Percentiles rank a stretch among this genome's conserved stretches.
phyloP scores from a whole-genome alignment of 1,140 invertebrate species.

The Temnothorax nylanderi region DNA sequence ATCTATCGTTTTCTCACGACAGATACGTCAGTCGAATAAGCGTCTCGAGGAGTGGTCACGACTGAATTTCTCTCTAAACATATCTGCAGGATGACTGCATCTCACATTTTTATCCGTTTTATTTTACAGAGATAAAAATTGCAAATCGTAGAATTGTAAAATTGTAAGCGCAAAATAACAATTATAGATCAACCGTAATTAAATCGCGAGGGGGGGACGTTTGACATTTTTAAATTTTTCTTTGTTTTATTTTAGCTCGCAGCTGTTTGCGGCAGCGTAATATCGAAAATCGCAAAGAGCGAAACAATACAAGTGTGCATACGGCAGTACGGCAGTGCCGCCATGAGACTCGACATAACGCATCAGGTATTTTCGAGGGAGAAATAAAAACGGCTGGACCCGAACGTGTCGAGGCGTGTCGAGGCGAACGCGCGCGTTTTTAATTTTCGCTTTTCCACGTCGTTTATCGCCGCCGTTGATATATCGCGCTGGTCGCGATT shows the following conservation, averaged over 20 bases:
- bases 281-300: neutral
- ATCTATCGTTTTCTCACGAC: slow-evolving; percentile 23
- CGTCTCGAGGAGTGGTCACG: neutral
- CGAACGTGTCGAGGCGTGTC: neutral
- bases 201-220: neutral
- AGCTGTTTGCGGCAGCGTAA: neutral
- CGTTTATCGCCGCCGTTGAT: neutral
- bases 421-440: neutral
- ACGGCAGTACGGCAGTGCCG: neutral
- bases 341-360: neutral
- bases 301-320: neutral
- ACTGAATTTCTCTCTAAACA: slow-evolving; percentile 27
- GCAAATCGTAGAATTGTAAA: neutral
- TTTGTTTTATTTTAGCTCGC: neutral
- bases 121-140: neutral
- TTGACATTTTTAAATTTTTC: neutral
- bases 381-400: slow-evolving; percentile 13
- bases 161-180: neutral
- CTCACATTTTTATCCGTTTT: slow-evolving; percentile 3
- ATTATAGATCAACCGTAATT: neutral
- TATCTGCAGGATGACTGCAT: neutral
- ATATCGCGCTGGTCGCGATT: neutral
- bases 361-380: neutral
- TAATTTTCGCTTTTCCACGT: slow-evolving; percentile 29
- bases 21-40: neutral